Evolutionary conservation across 2,888 invertebrate genomes (phyloP).

Genomic region (Aporophyla lueneburgensis): DNA sequence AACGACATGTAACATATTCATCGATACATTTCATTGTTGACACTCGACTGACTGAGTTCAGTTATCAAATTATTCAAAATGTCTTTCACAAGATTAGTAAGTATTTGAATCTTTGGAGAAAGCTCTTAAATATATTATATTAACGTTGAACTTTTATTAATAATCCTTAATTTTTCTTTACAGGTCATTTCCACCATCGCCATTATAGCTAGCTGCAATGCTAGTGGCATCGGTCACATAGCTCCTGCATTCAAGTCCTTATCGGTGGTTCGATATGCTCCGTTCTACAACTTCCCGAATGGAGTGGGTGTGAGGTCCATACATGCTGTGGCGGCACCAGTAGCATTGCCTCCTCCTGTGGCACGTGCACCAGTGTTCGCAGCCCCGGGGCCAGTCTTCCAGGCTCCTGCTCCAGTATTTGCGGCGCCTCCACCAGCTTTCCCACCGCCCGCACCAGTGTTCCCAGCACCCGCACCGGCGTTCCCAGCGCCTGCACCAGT

Average conservation of each 20-base stretch:
- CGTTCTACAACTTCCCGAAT: constrained; percentile 87
- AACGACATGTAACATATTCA: constrained; percentile 84
- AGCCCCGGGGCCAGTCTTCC: constrained; percentile 66
- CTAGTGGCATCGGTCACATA: constrained; percentile 86
- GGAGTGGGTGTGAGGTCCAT: constrained; percentile 83
- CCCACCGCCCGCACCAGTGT: constrained; percentile 68
- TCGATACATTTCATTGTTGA: constrained; percentile 83
- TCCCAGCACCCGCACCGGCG: constrained; percentile 65
- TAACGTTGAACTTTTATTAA: background rate
- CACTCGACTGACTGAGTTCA: constrained; percentile 84
- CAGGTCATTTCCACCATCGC: constrained; percentile 80
- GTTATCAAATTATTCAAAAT: constrained; percentile 75
- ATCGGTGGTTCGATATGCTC: constrained; percentile 86
- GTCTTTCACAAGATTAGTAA: constrained; percentile 85
- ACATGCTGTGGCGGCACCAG: constrained; percentile 81
- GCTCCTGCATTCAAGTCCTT: constrained; percentile 80
- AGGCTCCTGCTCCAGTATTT: constrained; percentile 47
- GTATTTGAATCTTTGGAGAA: constrained; percentile 62
- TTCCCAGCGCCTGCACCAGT: constrained; percentile 62
- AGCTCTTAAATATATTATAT: background rate
- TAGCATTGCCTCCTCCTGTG: constrained; percentile 50
- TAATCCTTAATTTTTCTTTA: constrained; percentile 60
- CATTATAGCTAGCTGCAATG: constrained; percentile 84
- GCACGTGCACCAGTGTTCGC: constrained; percentile 59
- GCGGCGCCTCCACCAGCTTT: constrained; percentile 64